phyloP scores from a whole-genome alignment of 2,113 vertebrate genomes.

The Brienomyrus longianalis region DNA sequence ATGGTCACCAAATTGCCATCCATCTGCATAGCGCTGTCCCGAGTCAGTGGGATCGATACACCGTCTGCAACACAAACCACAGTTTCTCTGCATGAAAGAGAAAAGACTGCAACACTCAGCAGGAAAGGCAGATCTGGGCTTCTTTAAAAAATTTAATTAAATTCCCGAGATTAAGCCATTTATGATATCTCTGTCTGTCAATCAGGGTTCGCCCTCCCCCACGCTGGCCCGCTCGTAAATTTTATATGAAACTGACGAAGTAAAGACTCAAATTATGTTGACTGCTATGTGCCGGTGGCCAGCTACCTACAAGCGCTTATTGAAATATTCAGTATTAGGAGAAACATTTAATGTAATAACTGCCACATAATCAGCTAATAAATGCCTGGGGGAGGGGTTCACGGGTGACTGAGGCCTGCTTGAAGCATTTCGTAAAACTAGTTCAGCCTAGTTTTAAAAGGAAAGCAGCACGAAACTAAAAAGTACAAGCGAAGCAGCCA shows the following conservation, averaged over 20 bases:
- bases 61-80: neutral
- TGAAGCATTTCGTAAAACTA: neutral
- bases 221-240: neutral
- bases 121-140: slow-evolving; percentile 18
- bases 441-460: neutral
- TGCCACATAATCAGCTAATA: neutral
- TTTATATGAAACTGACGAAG: slow-evolving; percentile 3
- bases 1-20: neutral
- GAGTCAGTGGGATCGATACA: neutral
- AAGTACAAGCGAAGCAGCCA: neutral
- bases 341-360: slow-evolving; percentile 1
- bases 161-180: slow-evolving; percentile 7
- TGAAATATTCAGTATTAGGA: slow-evolving; percentile 6
- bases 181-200: slow-evolving; percentile 11
- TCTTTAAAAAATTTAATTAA: slow-evolving; percentile 22
- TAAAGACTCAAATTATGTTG: slow-evolving; percentile 10
- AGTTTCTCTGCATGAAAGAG: neutral
- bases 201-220: neutral
- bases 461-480: neutral
- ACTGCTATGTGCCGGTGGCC: neutral
- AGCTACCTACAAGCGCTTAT: neutral
- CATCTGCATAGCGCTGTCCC: neutral
- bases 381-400: neutral
- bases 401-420: neutral
- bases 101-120: neutral